Evolutionary conservation across 2,113 vertebrate species (phyloP).

Genomic region (Lonchura striata): DNA sequence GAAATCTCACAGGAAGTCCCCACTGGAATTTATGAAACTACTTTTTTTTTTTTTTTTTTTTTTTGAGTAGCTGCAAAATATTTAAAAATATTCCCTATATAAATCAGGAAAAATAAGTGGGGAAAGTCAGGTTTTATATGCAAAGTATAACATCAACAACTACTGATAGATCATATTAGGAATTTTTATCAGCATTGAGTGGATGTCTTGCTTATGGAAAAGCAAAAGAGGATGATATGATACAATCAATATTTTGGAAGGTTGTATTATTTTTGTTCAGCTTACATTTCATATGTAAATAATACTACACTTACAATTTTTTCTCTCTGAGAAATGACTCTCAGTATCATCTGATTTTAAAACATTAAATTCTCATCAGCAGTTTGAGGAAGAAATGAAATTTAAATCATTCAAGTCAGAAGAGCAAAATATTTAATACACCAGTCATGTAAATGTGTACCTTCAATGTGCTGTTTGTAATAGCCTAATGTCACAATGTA

Average conservation of each 20-base stretch:
- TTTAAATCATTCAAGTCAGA: background rate
- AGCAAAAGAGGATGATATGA: background rate
- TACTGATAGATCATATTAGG: background rate
- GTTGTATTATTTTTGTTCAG: background rate
- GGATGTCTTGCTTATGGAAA: background rate
- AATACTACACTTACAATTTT: background rate
- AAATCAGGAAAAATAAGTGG: background rate
- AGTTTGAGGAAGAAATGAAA: conserved; percentile 6
- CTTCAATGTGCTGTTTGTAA: background rate
- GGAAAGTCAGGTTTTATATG: background rate
- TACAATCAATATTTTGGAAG: background rate
- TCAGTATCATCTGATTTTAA: conserved; percentile 13
- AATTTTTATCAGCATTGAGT: background rate
- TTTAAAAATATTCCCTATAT: background rate
- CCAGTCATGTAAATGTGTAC: background rate
- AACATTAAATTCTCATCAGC: conserved; percentile 27
- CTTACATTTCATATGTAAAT: background rate
- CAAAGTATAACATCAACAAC: background rate
- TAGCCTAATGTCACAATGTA: background rate
- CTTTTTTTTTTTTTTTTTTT: background rate
- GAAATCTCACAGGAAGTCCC: background rate
- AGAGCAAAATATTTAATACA: conserved; percentile 2
- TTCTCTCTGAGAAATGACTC: background rate
- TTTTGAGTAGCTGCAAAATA: background rate
- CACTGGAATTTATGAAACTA: background rate